These are phyloP conservation scores for Atherinosoma microstoma DNA, from an alignment of 2,797 vertebrate genomes.

Conservation along the genomic window DNA sequence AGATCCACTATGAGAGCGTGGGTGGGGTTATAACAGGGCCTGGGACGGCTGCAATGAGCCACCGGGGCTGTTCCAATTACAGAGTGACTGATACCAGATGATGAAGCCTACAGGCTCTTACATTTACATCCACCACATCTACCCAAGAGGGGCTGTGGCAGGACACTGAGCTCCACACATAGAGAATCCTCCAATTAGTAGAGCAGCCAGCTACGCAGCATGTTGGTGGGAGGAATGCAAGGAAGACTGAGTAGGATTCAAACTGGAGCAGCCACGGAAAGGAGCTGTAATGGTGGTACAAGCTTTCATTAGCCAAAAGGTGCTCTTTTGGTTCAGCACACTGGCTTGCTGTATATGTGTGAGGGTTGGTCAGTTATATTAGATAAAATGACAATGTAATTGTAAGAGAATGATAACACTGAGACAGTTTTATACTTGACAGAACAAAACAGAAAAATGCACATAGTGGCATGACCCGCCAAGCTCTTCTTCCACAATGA, in stretches of 20 bases:
- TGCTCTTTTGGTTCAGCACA: slow-evolving; percentile 26
- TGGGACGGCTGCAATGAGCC: slow-evolving; percentile 63
- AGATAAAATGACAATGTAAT: slow-evolving; percentile 32
- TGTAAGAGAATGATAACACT: slow-evolving; percentile 14
- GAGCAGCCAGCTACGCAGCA: slow-evolving; percentile 56
- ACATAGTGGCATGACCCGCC: slow-evolving; percentile 62
- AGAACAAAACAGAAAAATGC: slow-evolving; percentile 40
- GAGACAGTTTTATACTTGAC: slow-evolving; percentile 22
- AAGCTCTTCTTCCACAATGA: slow-evolving; percentile 49
- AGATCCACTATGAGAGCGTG: slow-evolving; percentile 62
- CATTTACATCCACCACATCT: slow-evolving; percentile 69
- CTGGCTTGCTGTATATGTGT: background rate
- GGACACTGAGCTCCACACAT: slow-evolving; percentile 50
- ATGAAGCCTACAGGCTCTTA: slow-evolving; percentile 68
- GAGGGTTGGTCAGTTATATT: slow-evolving; percentile 1
- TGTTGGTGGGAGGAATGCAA: slow-evolving; percentile 54
- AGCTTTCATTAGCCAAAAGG: slow-evolving; percentile 59
- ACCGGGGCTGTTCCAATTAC: slow-evolving; percentile 73
- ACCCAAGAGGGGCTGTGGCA: slow-evolving; percentile 63
- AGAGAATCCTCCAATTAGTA: slow-evolving; percentile 65
- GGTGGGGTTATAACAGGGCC: slow-evolving; percentile 69
- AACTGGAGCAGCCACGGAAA: slow-evolving; percentile 63
- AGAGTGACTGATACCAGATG: slow-evolving; percentile 76
- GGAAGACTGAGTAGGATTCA: slow-evolving; percentile 30
- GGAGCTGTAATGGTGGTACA: slow-evolving; percentile 56